Percentiles rank a stretch among this genome's conserved stretches.
Conservation (phyloP, 2,888 invertebrate species). For the Ophioninae sp. region DNA sequence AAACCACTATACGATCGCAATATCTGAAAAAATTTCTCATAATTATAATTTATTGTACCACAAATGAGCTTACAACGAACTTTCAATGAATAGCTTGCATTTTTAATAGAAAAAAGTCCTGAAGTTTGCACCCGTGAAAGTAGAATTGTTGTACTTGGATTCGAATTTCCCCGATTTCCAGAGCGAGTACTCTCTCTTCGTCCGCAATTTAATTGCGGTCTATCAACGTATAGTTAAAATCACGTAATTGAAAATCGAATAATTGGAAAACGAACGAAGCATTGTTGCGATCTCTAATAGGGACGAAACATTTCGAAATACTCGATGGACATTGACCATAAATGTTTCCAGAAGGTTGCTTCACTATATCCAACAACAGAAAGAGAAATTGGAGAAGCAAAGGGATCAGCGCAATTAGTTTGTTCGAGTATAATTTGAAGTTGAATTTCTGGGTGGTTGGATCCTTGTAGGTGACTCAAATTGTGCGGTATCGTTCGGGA, state of each 20-base stretch:
- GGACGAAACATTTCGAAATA: not conserved
- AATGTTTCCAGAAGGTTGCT: not conserved
- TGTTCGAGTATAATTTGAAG: constrained; percentile 12
- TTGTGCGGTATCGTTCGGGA: constrained; percentile 26
- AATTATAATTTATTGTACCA: not conserved
- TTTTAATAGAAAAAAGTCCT: not conserved
- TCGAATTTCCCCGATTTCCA: not conserved
- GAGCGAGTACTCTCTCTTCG: not conserved
- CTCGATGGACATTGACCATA: constrained; percentile 1
- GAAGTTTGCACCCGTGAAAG: not conserved
- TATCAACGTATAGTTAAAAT: not conserved
- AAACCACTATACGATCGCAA: not conserved
- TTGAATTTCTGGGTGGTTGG: constrained; percentile 26
- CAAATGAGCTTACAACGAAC: not conserved
- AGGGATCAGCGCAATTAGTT: constrained; percentile 40
- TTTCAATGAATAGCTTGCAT: not conserved
- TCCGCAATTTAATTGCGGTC: not conserved
- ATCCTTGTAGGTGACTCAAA: constrained; percentile 35
- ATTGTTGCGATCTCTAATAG: not conserved
- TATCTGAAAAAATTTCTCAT: not conserved
- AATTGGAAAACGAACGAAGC: constrained; percentile 1
- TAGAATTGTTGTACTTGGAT: not conserved
- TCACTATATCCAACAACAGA: constrained; percentile 2
- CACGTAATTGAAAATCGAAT: not conserved
- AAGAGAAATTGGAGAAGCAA: not conserved